Evolutionary conservation across 2,113 vertebrate genomes (phyloP).

Genomic region (Ceuthmochares aereus): DNA sequence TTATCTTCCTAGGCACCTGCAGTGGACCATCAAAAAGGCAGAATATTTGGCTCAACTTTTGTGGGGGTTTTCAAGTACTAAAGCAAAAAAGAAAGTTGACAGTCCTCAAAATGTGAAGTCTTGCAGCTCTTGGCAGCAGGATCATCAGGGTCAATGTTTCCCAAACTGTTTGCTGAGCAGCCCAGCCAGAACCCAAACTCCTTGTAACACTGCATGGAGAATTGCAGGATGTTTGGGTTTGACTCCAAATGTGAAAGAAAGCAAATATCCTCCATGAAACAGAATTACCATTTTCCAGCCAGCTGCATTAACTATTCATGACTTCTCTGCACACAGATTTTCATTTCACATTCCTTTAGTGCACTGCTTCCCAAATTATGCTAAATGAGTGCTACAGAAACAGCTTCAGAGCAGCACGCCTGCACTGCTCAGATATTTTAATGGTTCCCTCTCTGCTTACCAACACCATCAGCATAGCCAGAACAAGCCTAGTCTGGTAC

Average conservation of each 20-base stretch:
- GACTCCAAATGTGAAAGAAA: slow-evolving; percentile 17
- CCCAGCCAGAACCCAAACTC: background rate
- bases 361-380: background rate
- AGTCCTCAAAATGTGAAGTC: background rate
- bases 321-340: background rate
- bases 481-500: background rate
- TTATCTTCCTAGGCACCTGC: background rate
- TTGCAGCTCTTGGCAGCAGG: background rate
- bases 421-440: background rate
- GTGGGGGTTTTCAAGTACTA: rapidly evolving
- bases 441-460: background rate
- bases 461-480: background rate
- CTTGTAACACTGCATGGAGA: background rate
- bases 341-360: background rate
- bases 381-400: background rate
- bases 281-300: background rate
- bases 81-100: background rate
- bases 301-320: slow-evolving; percentile 17
- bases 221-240: background rate
- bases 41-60: background rate
- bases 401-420: background rate
- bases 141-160: background rate
- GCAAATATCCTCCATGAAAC: background rate
- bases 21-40: background rate
- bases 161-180: rapidly evolving